Evolutionary conservation across 2,797 vertebrate species (phyloP), one percentile per base, ranked within the genome.

Genomic region (Phoxinus dragarum): DNA sequence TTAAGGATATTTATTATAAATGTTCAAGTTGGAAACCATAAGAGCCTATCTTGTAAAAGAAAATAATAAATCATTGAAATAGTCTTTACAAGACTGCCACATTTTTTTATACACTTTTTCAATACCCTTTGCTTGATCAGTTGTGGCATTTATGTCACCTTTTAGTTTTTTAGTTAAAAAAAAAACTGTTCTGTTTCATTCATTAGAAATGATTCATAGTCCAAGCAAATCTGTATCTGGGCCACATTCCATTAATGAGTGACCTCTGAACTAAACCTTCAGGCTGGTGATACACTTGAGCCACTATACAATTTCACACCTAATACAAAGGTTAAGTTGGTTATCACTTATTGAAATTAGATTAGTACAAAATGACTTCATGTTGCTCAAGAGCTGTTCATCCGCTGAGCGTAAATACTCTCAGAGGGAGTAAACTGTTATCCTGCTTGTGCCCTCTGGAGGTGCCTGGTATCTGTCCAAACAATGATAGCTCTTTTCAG

Each of bases 401-500:
- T 56, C 17, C n/a, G 11, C 47, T 27, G 59, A 67, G 74, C 68
- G 3, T 66, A 83, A 87, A 80, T 34, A 40, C 64, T 78, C 64
- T 73, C 52, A 8, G 19, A 71, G 31, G 31, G 68, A 64, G 38
- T 67, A 47, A 42, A 44, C 69, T 23, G 69, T 42, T 69, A 72
- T 80, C 82, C 68, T 87, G 86, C 84, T 77, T 79, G 83, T 88
- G 86, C 89, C 89, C 87, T 91, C 87, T 90, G 89, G 84, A 79
- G 88, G 89, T 85, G 85, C 88, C 86, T 66, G 74, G 81, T 91
- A 91, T 94, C 94, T 95, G 94, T 94, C 90, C 86, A 95, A 95
- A 95, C 94, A 95, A 77, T 93, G 94, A 95, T 94, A 94, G 82
- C 90, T 82, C 68, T 88, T 92, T 89, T 90, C 91, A 91, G 88